Base-by-base conservation (phyloP, 2,888 invertebrate species). In the Coleophora deauratella region DNA sequence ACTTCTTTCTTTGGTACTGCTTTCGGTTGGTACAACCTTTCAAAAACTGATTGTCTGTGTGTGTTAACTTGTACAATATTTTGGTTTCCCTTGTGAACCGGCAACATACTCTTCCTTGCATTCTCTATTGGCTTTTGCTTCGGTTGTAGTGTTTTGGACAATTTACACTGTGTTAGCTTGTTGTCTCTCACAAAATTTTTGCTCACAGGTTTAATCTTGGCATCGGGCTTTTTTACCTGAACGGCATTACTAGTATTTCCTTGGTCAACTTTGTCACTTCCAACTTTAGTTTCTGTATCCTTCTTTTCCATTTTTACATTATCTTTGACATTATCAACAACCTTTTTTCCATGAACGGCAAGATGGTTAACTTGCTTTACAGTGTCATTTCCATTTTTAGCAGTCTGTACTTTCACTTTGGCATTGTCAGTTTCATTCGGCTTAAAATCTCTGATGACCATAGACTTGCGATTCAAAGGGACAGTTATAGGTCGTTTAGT, bases 21-120 rank as follows among this genome's bases (percentile, higher is more conserved):
- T 56, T 77, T 84, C 0, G 79, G 78, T 47, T 81, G 78, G 42
- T 80, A 82, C 0, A 82, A 49, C 21, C 84, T 55, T 12, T 84
- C 82, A 36, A 84, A 84, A 0, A 82, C 82, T 0, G 80, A 73
- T 50, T 73, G 64, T 12, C 57, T 50, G 13, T 46, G 46, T 2
- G 38, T 12, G 12, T 43, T 41, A 1, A 27, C 14, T 40, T 55
- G 52, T 8, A 46, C 14, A 32, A 15, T 21, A 4, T 14, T 41
- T 11, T 40, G 34, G 2, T 32, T n/a, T 2, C 13, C 3, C 37
- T 31, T 38, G 3, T 38, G 34, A n/a, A 4, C 6, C 6, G 39
- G 39, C 4, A 12, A 28, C 13, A 43, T 11, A 15, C 46, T 46
- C 11, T 46, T 46, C 28, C 43, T 38, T 9, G 15, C 9, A 12